phyloP scores from a whole-genome alignment of 2,797 vertebrate species.

The Pempheris klunzingeri region DNA sequence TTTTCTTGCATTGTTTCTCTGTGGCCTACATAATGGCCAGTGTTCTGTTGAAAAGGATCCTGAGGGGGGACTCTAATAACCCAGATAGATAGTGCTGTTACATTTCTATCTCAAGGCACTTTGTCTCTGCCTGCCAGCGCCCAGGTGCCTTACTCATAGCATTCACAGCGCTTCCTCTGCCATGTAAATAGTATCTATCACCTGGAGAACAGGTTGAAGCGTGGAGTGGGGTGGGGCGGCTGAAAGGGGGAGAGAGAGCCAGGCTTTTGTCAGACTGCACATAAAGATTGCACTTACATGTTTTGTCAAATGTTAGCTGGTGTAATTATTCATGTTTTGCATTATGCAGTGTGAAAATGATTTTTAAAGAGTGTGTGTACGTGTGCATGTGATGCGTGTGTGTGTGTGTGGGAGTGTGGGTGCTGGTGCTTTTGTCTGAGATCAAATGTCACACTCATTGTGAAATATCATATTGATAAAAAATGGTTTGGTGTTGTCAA shows the following conservation, averaged over 20 bases:
- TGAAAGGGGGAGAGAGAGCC: constrained; percentile 33
- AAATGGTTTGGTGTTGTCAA: constrained; percentile 63
- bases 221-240: neutral
- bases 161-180: constrained; percentile 84
- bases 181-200: constrained; percentile 91
- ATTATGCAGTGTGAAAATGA: constrained; percentile 34
- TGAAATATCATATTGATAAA: constrained; percentile 70
- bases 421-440: constrained; percentile 9
- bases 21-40: constrained; percentile 89
- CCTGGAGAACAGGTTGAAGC: constrained; percentile 71
- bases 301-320: constrained; percentile 50
- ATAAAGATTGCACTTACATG: constrained; percentile 48
- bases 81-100: constrained; percentile 90
- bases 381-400: constrained; percentile 4
- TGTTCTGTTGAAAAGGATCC: constrained; percentile 85
- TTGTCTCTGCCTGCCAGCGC: constrained; percentile 85
- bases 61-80: constrained; percentile 88
- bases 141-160: constrained; percentile 88
- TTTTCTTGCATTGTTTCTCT: constrained; percentile 79
- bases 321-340: constrained; percentile 53
- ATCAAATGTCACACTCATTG: constrained; percentile 66
- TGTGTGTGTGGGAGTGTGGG: neutral
- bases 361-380: constrained; percentile 23
- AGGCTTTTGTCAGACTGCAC: constrained; percentile 56
- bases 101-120: constrained; percentile 87